Evolutionary conservation across 2,113 vertebrate genomes (phyloP).

Genomic region (Rhinolophus ferrumequinum): DNA sequence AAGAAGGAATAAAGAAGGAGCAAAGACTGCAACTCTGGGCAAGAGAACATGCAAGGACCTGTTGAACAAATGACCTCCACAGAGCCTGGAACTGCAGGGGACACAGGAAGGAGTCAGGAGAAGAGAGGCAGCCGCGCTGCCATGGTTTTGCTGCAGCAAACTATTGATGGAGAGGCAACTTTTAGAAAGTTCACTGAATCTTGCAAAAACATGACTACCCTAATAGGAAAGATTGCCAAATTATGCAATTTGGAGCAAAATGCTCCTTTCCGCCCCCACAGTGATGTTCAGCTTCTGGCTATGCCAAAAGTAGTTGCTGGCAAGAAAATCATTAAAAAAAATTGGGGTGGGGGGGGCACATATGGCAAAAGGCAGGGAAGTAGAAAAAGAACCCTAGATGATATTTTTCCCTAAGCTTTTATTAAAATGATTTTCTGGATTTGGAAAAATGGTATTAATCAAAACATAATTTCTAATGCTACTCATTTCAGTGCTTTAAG

Average conservation of each 20-base stretch:
- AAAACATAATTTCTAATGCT: conserved; percentile 68
- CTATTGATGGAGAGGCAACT: not conserved
- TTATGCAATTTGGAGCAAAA: conserved; percentile 45
- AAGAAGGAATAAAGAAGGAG: not conserved
- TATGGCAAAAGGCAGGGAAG: conserved; percentile 40
- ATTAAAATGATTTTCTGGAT: conserved; percentile 60
- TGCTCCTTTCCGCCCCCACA: not conserved
- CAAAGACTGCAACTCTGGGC: not conserved
- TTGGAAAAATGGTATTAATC: conserved; percentile 65
- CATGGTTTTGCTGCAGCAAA: not conserved
- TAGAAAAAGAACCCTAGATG: not conserved
- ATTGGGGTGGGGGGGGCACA: not conserved
- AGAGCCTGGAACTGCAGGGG: not conserved
- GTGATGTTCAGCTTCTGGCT: conserved; percentile 35
- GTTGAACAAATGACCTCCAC: not conserved
- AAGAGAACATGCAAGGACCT: not conserved
- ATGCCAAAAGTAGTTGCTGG: conserved; percentile 56
- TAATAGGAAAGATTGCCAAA: conserved; percentile 28
- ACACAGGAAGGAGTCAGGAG: accelerated
- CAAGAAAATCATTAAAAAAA: conserved; percentile 1
- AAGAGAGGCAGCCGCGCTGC: not conserved
- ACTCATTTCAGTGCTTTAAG: conserved; percentile 57
- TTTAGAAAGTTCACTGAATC: conserved; percentile 23
- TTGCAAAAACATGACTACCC: conserved; percentile 14
- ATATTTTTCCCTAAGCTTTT: conserved; percentile 41